Percentiles rank a stretch among this genome's conserved stretches.
phyloP scores from a whole-genome alignment of 1,140 invertebrate species.

The Rhizoglyphus robini region DNA sequence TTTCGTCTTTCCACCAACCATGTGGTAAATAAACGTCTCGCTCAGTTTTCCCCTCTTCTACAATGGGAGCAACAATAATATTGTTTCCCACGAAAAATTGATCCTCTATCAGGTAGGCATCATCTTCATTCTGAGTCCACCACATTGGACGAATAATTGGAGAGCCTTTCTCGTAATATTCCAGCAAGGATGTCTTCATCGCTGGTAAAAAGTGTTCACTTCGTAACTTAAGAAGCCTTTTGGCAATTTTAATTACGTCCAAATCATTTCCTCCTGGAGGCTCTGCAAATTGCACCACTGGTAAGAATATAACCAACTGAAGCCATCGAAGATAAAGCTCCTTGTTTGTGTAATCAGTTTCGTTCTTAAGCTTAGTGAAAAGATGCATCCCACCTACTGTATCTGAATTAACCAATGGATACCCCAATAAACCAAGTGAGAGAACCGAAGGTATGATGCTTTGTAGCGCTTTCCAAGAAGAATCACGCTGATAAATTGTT shows the following conservation, averaged over 20 bases:
- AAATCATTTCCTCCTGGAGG: slow-evolving; percentile 70
- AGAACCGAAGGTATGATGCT: slow-evolving; percentile 68
- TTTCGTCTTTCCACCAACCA: slow-evolving; percentile 76
- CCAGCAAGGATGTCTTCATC: slow-evolving; percentile 38
- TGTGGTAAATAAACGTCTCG: slow-evolving; percentile 67
- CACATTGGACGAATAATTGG: slow-evolving; percentile 74
- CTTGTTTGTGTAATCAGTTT: slow-evolving; percentile 38
- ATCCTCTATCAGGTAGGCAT: slow-evolving; percentile 60
- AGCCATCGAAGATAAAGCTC: slow-evolving; percentile 87
- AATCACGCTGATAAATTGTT: slow-evolving; percentile 65
- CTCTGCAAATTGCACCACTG: slow-evolving; percentile 77
- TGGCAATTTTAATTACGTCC: slow-evolving; percentile 53
- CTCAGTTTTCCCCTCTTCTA: slow-evolving; percentile 48
- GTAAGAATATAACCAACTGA: slow-evolving; percentile 79
- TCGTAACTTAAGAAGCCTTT: slow-evolving; percentile 52
- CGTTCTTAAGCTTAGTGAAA: not conserved
- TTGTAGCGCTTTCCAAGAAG: slow-evolving; percentile 65
- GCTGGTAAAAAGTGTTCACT: slow-evolving; percentile 27
- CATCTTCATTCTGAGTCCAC: slow-evolving; percentile 74
- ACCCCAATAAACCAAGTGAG: slow-evolving; percentile 69
- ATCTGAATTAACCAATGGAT: slow-evolving; percentile 79
- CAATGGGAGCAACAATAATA: slow-evolving; percentile 74
- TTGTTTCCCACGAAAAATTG: slow-evolving; percentile 83
- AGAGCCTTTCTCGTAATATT: slow-evolving; percentile 57
- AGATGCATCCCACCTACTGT: slow-evolving; percentile 62